Evolutionary conservation across 2,888 invertebrate species (phyloP), one percentile per base, ranked within the genome.

Genomic region (Trilocha varians): DNA sequence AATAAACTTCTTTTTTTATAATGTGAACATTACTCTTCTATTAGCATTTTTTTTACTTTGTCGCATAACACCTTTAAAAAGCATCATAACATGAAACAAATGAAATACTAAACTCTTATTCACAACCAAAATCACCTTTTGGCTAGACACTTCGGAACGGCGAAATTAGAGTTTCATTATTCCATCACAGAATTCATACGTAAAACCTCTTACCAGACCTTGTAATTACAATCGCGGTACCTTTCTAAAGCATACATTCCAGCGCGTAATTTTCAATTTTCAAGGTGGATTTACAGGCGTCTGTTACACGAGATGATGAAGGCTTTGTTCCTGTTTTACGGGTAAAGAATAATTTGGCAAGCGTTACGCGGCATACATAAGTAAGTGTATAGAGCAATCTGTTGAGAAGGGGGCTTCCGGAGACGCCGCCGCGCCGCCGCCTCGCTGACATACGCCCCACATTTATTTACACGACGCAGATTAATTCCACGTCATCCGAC

Each of bases 391-490:
- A 52, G 55, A 55, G 62, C 60, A 64, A 71, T 69, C 63, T 62
- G 63, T 55, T 57, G 60, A 63, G 62, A 57, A 53, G 50, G 53
- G 50, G 45, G 58, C 53, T 64, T 71, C 65, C 64, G 60, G 58
- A 47, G 55, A 48, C 50, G 47, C 55, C 53, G 57, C 56, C 57
- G 44, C 61, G 62, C 60, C 62, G 55, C 54, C 60, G 52, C 53
- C 53, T 44, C 52, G 48, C 56, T 70, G 68, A 74, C 71, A 71
- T 72, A 79, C 72, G 63, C 63, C 65, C 59, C 62, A 64, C 79
- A 79, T 83, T 78, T 78, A 77, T 80, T 78, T 72, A 70, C 70
- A 61, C 68, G 79, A 78, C 79, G 52, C 64, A 69, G 77, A 82
- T 80, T 82, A 79, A 82, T 82, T 67, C 67, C 52, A 57, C 65